phyloP scores from a whole-genome alignment of 2,113 vertebrate species.

The Ctenodactylus gundi region DNA sequence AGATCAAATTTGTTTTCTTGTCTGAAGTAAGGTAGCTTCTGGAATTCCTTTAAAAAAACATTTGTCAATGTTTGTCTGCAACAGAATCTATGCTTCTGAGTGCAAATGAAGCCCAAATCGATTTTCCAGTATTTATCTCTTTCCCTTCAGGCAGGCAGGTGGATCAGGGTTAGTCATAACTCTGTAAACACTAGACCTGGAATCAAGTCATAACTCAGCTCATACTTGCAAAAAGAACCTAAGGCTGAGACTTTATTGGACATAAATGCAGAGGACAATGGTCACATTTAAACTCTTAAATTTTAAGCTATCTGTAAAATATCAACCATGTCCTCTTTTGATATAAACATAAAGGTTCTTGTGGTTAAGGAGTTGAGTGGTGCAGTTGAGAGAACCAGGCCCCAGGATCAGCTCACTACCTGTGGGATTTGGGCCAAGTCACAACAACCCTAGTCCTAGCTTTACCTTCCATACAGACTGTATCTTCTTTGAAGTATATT shows the following conservation, averaged over 20 bases:
- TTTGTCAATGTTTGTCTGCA: not conserved
- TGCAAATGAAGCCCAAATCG: not conserved
- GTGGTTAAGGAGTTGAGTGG: not conserved
- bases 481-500: not conserved
- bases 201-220: conserved; percentile 10
- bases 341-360: not conserved
- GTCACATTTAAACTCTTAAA: not conserved
- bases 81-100: conserved; percentile 30
- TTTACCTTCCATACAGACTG: conserved; percentile 13
- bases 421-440: not conserved
- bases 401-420: not conserved
- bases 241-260: not conserved
- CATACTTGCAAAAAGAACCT: not conserved
- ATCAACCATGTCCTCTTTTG: not conserved
- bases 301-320: conserved; percentile 9
- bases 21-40: not conserved
- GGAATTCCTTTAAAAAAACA: conserved; percentile 18
- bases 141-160: not conserved
- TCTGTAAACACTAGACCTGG: conserved; percentile 33
- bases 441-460: not conserved
- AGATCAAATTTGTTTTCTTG: conserved; percentile 1
- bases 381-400: not conserved
- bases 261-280: not conserved
- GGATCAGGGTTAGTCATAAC: not conserved
- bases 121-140: conserved; percentile 36